Evolutionary conservation across 1,140 invertebrate species (phyloP), one percentile per base, ranked within the genome.

Genomic region (Caerostris extrusa): DNA sequence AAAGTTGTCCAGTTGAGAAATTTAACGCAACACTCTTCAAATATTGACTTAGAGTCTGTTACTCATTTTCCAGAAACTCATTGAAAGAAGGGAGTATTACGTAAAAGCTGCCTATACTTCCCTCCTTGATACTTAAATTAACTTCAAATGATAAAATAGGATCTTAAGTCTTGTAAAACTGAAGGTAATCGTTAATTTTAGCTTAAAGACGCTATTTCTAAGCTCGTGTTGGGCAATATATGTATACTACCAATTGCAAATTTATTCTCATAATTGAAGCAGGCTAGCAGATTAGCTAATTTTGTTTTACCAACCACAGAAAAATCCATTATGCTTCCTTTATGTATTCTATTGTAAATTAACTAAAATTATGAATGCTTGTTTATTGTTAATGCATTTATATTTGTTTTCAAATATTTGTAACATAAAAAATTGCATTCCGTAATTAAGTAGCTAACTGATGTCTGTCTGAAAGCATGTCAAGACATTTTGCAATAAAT

Each of bases 11-110:
- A 77, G 71, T 77, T 34, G 12, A 53, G 71, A 50, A 77, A 77
- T 77, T 77, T 77, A 77, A 77, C 71, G 71, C 71, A 77, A 77
- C 71, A 77, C 34, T 77, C 71, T 53, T 7, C 71, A 77, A 77
- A 77, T 77, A 77, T 77, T 77, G 53, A 77, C 71, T 77, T 50
- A 19, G 19, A 50, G 34, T 8, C 34, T 77, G 71, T 77, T 50
- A 10, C 71, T 77, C 34, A 34, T 12, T 50, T 50, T 7, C 71
- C 12, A 53, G 34, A 53, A 53, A 77, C 71, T 77, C 71, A 77
- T 77, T 77, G 71, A 77, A 77, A 77, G 71, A 77, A 77, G 71
- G 71, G 8, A 50, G 53, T 77, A 53, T 77, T 77, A 53, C 8
- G 71, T 77, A 77, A 77, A n/a, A 77, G 50, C 71, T 53, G 71